Percentiles rank a stretch among this genome's conserved stretches.
These are phyloP conservation scores for Proisotoma minuta DNA, from an alignment of 2,888 invertebrate species.

Conservation along the genomic window DNA sequence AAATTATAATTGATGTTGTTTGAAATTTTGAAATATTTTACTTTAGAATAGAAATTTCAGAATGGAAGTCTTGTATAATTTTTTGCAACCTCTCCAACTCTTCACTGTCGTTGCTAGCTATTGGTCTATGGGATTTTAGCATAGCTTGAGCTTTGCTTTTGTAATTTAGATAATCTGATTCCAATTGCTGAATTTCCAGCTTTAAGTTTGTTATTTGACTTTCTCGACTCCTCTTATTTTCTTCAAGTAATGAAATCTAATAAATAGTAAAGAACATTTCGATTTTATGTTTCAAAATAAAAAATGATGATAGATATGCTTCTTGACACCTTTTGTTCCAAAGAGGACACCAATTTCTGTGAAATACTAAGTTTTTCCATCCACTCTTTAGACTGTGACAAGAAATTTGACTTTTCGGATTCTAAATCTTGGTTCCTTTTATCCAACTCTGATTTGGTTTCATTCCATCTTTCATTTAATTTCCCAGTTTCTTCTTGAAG, in stretches of 20 bases:
- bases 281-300: neutral
- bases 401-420: constrained; percentile 36
- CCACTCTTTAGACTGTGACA: constrained; percentile 41
- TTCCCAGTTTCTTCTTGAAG: constrained; percentile 44
- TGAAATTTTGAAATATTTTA: constrained; percentile 18
- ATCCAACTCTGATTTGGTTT: constrained; percentile 39
- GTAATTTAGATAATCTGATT: constrained; percentile 44
- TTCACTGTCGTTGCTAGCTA: constrained; percentile 25
- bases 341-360: constrained; percentile 31
- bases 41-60: constrained; percentile 44
- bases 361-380: constrained; percentile 33
- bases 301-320: neutral
- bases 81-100: constrained; percentile 45
- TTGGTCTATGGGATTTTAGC: constrained; percentile 44
- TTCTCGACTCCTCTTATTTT: constrained; percentile 43
- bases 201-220: constrained; percentile 44
- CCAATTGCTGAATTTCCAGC: constrained; percentile 44
- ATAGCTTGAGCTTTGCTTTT: constrained; percentile 46
- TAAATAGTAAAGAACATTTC: neutral
- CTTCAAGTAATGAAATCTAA: constrained; percentile 43
- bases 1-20: neutral
- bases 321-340: constrained; percentile 41
- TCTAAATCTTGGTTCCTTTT: constrained; percentile 41
- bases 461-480: constrained; percentile 37
- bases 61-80: constrained; percentile 45